Evolutionary conservation across 1,140 invertebrate genomes (phyloP).

Genomic region (Camponotus pennsylvanicus): DNA sequence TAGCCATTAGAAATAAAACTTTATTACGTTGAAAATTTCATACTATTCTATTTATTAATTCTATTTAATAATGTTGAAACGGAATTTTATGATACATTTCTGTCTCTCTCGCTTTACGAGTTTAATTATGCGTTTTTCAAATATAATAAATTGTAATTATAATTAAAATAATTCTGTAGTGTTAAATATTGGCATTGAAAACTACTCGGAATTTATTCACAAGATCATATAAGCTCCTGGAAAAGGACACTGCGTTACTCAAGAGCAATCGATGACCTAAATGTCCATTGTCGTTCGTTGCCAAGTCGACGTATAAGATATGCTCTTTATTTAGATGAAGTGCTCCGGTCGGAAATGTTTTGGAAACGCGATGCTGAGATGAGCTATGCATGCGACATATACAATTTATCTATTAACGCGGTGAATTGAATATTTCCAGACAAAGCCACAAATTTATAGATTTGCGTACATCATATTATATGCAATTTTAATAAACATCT

Average conservation of each 20-base stretch:
- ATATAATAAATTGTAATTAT: neutral
- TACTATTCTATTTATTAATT: no score
- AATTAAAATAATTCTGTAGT: neutral
- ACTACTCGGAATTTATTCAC: slow-evolving; percentile 3
- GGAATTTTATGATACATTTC: neutral
- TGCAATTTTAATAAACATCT: neutral
- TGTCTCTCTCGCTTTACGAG: no score
- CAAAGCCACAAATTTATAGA: neutral
- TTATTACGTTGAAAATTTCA: neutral
- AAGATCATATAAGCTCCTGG: slow-evolving; percentile 35
- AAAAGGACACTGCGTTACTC: slow-evolving; percentile 32
- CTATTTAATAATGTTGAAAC: neutral
- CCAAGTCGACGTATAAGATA: slow-evolving; percentile 62
- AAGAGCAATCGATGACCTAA: slow-evolving; percentile 71
- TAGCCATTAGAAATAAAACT: neutral
- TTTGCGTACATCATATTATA: neutral
- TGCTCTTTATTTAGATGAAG: slow-evolving; percentile 52
- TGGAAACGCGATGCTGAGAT: slow-evolving; percentile 8
- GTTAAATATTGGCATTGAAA: neutral
- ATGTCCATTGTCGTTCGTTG: slow-evolving; percentile 63
- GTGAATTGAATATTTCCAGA: neutral
- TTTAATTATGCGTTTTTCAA: neutral
- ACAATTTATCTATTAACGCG: slow-evolving; percentile 20
- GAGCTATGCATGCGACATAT: neutral
- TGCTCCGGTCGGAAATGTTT: slow-evolving; percentile 56